A percentile compares a stretch with the other conserved stretches of the same genome.
phyloP scores from a whole-genome alignment of 1,140 invertebrate species.

The Drosophila lini region DNA sequence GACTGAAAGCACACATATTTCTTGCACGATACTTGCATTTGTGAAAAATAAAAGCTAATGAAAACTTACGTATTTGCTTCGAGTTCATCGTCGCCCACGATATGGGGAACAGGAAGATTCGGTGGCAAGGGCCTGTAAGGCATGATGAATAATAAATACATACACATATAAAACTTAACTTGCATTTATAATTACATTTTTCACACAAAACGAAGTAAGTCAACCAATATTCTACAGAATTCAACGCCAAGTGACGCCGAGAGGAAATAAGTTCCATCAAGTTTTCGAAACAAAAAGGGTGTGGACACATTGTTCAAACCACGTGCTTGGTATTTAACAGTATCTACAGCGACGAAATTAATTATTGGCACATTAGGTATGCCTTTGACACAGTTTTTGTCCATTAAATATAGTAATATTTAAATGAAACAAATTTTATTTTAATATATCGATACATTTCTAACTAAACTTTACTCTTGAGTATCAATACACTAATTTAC shows the following conservation, averaged over 20 bases:
- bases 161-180: too few relatives aligned
- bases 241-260: not conserved
- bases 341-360: too few relatives aligned
- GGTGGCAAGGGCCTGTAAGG: slow-evolving; percentile 33
- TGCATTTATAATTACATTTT: slow-evolving; percentile 5
- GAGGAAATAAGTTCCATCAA: not conserved
- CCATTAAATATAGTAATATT: too few relatives aligned
- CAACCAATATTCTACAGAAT: not conserved
- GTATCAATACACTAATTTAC: too few relatives aligned
- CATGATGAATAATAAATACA: not conserved
- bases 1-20: not conserved
- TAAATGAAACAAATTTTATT: too few relatives aligned
- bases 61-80: slow-evolving; percentile 13
- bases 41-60: not conserved
- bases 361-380: too few relatives aligned
- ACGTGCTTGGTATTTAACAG: not conserved
- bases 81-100: slow-evolving; percentile 54
- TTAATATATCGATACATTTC: too few relatives aligned
- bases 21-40: too few relatives aligned
- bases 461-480: too few relatives aligned
- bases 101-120: slow-evolving; percentile 27
- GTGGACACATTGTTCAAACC: slow-evolving; percentile 6
- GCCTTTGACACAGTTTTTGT: too few relatives aligned
- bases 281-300: not conserved
- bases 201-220: not conserved